phyloP scores from a whole-genome alignment of 1,140 invertebrate genomes.

The Archegozetes longisetosus region DNA sequence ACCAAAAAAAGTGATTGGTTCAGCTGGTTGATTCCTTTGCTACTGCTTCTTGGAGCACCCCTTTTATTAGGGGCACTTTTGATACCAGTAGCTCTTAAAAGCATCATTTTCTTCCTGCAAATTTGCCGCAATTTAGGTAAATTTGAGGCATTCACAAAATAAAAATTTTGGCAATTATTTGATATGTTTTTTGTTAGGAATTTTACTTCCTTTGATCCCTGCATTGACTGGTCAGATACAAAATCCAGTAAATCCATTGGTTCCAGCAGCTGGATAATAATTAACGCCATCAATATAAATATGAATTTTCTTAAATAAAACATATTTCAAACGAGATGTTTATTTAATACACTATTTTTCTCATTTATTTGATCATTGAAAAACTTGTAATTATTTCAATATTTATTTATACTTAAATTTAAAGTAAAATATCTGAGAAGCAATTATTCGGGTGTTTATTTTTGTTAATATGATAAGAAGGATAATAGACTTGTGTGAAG shows the following conservation, averaged over 20 bases:
- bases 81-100: background rate
- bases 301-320: too few relatives aligned
- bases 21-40: background rate
- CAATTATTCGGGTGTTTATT: too few relatives aligned
- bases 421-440: too few relatives aligned
- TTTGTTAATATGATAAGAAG: too few relatives aligned
- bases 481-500: too few relatives aligned
- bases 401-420: too few relatives aligned
- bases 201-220: background rate
- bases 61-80: background rate
- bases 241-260: background rate
- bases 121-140: background rate
- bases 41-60: background rate
- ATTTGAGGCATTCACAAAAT: background rate
- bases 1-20: background rate
- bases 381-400: too few relatives aligned
- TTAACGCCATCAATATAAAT: background rate
- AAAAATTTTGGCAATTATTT: background rate
- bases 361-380: too few relatives aligned
- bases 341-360: too few relatives aligned
- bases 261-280: background rate
- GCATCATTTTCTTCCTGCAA: background rate
- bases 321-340: too few relatives aligned
- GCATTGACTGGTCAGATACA: background rate
- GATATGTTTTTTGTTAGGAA: background rate